These are phyloP conservation scores for Brachionus asplanchnoidis DNA, from an alignment of 1,140 invertebrate species.

Conservation along the genomic window DNA sequence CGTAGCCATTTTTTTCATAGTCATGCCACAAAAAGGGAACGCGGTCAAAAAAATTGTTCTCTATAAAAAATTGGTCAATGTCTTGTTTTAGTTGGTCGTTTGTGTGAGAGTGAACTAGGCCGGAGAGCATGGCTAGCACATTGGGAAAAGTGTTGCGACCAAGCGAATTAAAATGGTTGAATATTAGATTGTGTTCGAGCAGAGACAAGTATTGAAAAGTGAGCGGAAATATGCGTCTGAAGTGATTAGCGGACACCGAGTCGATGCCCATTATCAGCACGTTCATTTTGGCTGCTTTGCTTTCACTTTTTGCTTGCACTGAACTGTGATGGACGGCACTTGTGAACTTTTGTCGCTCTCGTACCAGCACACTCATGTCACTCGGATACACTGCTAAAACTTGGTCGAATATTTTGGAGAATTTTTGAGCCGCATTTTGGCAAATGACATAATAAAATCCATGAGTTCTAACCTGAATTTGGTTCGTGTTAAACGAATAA, in stretches of 20 bases:
- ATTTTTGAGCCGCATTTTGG: not conserved
- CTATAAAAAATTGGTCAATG: not conserved
- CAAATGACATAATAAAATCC: conserved; percentile 26
- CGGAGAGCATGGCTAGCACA: conserved; percentile 51
- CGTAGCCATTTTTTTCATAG: conserved; percentile 55
- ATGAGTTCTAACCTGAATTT: not conserved
- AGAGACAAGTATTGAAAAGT: conserved; percentile 62
- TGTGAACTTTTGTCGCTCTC: not conserved
- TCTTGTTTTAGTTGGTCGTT: not conserved
- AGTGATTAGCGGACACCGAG: conserved; percentile 76
- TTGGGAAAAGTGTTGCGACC: conserved; percentile 57
- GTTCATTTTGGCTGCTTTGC: conserved; percentile 45
- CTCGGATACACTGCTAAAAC: not conserved
- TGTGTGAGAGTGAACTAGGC: not conserved
- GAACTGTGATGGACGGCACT: not conserved
- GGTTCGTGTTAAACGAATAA: not conserved
- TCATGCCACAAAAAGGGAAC: conserved; percentile 60
- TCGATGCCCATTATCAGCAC: conserved; percentile 79
- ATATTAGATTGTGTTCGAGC: conserved; percentile 43
- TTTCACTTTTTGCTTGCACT: not conserved
- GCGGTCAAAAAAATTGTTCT: conserved; percentile 47
- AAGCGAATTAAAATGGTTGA: conserved; percentile 54
- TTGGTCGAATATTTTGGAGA: not conserved
- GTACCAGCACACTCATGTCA: not conserved
- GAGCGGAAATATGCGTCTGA: conserved; percentile 72